Base-by-base conservation (phyloP, 2,888 invertebrate species). In the Silvanus unidentatus region DNA sequence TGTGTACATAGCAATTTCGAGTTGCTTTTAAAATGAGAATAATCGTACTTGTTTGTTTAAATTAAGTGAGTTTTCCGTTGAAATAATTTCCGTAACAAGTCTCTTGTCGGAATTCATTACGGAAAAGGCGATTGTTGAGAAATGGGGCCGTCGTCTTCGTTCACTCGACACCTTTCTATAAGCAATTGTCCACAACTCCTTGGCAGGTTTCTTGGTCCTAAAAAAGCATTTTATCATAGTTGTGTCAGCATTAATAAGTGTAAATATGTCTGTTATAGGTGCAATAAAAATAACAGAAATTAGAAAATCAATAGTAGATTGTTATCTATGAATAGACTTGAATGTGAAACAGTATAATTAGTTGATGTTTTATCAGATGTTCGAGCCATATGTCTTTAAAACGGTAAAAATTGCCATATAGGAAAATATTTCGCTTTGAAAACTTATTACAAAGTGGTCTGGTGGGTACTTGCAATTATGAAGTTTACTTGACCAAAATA, bases 141-240 rank as follows among this genome's bases (percentile, higher is more conserved):
- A 62, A 40, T 60, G 57, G 10, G 55, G 58, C 41, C 54, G 58
- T 39, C 55, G 59, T 39, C 58, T 59, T 16, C 64, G 50, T 52
- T 64, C 58, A 46, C 50, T 59, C 5, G 65, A 64, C 27, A 69
- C 55, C 41, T 63, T 61, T 37, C 58, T 49, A 13, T 66, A 62
- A 3, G 69, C 68, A 43, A 65, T 65, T 35, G 56, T 59, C 68
- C 68, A 68, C 40, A 65, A 54, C 16, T 58, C 55, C 49, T 60
- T 66, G 34, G 58, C 45, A 40, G 44, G 37, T n/a, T 9, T 37
- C n/a, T 32, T 32, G 4, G 10, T 5, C 13, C 32, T 32, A 12
- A 12, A n/a, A 32, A 32, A 3, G 32, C 3, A 3, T 12, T 12
- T 4, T 4, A 32, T 32, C 4, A 5, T 32, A 8, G 4, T 5